These are phyloP conservation scores for Hephaestus fuliginosus DNA, from an alignment of 2,797 vertebrate genomes.

Conservation along the genomic window DNA sequence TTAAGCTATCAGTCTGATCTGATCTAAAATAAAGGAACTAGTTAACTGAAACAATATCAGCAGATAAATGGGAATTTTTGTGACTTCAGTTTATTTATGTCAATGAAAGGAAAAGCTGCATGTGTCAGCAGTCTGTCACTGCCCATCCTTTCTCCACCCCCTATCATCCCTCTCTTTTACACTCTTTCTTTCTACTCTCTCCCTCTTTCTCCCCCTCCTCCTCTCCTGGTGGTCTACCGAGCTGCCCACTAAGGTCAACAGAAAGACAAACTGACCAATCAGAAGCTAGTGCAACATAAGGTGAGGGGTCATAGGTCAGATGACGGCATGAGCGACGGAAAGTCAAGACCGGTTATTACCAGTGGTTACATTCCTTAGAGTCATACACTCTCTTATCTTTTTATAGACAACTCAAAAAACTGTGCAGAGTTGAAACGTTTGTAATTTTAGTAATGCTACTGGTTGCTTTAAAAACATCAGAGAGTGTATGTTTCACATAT, in stretches of 20 bases:
- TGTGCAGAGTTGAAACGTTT: background rate
- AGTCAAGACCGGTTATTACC: slow-evolving; percentile 57
- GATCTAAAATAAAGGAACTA: background rate
- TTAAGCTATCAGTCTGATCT: background rate
- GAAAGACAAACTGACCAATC: slow-evolving; percentile 69
- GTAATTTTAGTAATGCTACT: background rate
- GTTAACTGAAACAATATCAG: background rate
- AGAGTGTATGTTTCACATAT: background rate
- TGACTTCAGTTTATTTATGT: background rate
- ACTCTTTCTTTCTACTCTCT: slow-evolving; percentile 7
- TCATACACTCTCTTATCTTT: slow-evolving; percentile 46
- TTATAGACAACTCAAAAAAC: slow-evolving; percentile 43
- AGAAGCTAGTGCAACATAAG: slow-evolving; percentile 70
- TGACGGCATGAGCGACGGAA: slow-evolving; percentile 68
- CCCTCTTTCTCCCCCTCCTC: slow-evolving; percentile 20
- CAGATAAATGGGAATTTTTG: background rate
- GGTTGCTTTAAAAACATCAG: background rate
- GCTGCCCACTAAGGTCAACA: slow-evolving; percentile 59
- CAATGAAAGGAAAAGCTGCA: slow-evolving; percentile 25
- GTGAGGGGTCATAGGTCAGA: slow-evolving; percentile 74
- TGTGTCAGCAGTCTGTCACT: slow-evolving; percentile 18
- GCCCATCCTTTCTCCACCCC: background rate
- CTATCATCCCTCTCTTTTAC: background rate
- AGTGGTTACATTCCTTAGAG: slow-evolving; percentile 46
- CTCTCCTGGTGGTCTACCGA: slow-evolving; percentile 70